These are phyloP conservation scores for Pocillopora damicornis DNA, from an alignment of 64 coral and sea anemone species.

Conservation along the genomic window DNA sequence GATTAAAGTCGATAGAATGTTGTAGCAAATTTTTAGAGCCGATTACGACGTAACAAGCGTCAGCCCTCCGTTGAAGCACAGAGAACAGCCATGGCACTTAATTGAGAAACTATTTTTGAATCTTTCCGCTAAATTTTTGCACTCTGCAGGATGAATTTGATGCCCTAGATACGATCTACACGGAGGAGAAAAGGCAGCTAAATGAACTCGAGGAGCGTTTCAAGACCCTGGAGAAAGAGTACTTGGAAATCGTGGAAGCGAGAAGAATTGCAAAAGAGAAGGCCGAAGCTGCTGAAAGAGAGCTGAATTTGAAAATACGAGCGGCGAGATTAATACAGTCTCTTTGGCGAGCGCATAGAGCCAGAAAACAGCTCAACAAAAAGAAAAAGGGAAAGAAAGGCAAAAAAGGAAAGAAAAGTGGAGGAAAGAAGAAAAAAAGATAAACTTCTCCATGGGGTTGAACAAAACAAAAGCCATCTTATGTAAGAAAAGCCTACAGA, in stretches of 20 bases:
- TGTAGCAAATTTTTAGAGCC: too few species aligned
- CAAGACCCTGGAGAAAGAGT: conserved; percentile 86
- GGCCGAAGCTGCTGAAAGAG: conserved; percentile 84
- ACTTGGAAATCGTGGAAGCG: conserved; percentile 80
- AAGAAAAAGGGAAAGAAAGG: conserved; percentile 81
- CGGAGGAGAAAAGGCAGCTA: conserved; percentile 90
- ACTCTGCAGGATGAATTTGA: conserved; percentile 92
- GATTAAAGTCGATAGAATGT: too few species aligned
- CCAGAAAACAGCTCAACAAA: conserved; percentile 88
- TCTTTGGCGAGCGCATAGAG: conserved; percentile 91
- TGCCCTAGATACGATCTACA: conserved; percentile 88
- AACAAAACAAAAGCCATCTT: too few species aligned
- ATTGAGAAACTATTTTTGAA: background rate
- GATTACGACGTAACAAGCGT: too few species aligned
- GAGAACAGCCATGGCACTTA: too few species aligned
- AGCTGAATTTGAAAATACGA: conserved; percentile 86
- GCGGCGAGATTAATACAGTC: conserved; percentile 87
- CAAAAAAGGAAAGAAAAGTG: conserved; percentile 76
- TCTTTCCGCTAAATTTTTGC: background rate
- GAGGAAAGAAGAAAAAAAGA: conserved; percentile 74
- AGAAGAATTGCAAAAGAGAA: conserved; percentile 92
- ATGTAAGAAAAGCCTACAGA: too few species aligned
- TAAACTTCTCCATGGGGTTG: background rate
- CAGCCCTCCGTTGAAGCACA: too few species aligned
- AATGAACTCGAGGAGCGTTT: conserved; percentile 94